A percentile compares a stretch with the other conserved stretches of the same genome.
These are phyloP conservation scores for Zenarchopterus dispar DNA, from an alignment of 2,797 vertebrate species.

Conservation along the genomic window DNA sequence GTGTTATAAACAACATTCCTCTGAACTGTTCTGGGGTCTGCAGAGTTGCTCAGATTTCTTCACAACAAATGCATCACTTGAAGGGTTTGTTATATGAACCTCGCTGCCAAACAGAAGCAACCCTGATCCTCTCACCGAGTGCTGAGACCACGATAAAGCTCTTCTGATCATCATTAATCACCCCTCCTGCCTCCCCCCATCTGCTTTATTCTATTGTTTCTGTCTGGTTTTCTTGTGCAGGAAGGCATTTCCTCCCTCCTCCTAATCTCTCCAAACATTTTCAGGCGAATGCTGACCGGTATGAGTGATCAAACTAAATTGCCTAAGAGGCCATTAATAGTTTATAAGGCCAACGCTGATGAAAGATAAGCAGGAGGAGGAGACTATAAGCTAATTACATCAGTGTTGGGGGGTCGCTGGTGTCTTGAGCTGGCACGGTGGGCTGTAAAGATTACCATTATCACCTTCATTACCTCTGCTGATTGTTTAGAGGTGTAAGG, in stretches of 20 bases:
- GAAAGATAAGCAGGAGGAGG: conserved; percentile 68
- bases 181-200: background rate
- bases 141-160: conserved; percentile 50
- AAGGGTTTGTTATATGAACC: conserved; percentile 20
- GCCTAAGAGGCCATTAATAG: conserved; percentile 75
- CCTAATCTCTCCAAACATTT: conserved; percentile 73
- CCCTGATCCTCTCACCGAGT: conserved; percentile 15
- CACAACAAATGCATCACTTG: conserved; percentile 31
- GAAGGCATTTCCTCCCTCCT: conserved; percentile 32
- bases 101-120: conserved; percentile 27
- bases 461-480: conserved; percentile 76
- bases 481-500: conserved; percentile 64
- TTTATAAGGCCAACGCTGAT: conserved; percentile 71
- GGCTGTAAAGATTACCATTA: conserved; percentile 81
- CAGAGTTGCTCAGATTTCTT: conserved; percentile 38
- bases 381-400: conserved; percentile 75
- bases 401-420: conserved; percentile 69
- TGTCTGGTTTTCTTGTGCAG: conserved; percentile 27
- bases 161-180: conserved; percentile 59
- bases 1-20: conserved; percentile 22
- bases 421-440: conserved; percentile 72
- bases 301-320: conserved; percentile 75
- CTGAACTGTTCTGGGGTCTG: conserved; percentile 4
- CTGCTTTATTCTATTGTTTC: conserved; percentile 47
- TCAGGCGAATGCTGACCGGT: conserved; percentile 52